Evolutionary conservation across 2,797 vertebrate genomes (phyloP), one percentile per base, ranked within the genome.

Genomic region (Oceanodroma leucorhoa): DNA sequence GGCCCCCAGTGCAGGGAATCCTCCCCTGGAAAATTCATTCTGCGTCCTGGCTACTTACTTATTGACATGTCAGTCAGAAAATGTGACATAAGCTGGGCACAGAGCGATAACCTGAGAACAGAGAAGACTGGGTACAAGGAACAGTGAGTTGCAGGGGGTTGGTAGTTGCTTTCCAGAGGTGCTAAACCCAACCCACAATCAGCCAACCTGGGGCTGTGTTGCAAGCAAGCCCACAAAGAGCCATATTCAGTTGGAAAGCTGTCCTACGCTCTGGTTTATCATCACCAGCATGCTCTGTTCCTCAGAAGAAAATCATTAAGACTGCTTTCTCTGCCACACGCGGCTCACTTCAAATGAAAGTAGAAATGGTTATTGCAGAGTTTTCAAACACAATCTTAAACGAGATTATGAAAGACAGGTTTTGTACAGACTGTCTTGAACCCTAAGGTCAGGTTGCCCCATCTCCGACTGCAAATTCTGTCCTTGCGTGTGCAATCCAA

Each of bases 361-460:
- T 30, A 15, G 23, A 38, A 15, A 6, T 34, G 29, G 15, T 61
- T 6, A 2, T 8, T 29, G 15, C 0, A 1, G n/a, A 41, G 34
- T 46, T 80, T 41, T 76, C 50, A 46, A 55, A 26, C 34, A 4
- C 8, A 26, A 24, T 36, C 34, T 46, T 34, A 75, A 48, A 57
- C 22, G 14, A 19, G 32, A 14, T 54, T 38, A 17, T 1, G 2
- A 14, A 38, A 69, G 24, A 14, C 6, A 8, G 32, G 14, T 36
- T 73, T 67, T 58, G 29, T 45, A 40, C 30, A 23, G 40, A 29
- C 30, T 55, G 16, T 30, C 32, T 10, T 32, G 26, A 73, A 50
- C 48, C 17, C n/a, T 40, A 13, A 43, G 16, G 9, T 36, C 14
- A 29, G 30, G 32, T 48, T 92, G 43, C 58, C 41, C 10, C 11